phyloP scores from a whole-genome alignment of 2,888 invertebrate genomes.

The Sinelater perroti region DNA sequence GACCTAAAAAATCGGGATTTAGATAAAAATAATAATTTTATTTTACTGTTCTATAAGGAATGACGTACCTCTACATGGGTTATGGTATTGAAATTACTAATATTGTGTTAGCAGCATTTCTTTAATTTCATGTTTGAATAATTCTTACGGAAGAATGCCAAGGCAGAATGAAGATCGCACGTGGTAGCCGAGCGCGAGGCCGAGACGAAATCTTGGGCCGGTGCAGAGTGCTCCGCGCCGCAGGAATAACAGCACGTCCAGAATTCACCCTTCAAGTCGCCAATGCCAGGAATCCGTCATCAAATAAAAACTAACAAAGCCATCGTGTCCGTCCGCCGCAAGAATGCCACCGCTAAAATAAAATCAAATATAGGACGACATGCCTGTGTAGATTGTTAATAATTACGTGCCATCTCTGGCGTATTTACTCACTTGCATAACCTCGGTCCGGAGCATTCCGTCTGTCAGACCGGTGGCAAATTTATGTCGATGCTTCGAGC shows the following conservation, averaged over 20 bases:
- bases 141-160: no score
- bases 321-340: constrained; percentile 29
- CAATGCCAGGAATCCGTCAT: constrained; percentile 35
- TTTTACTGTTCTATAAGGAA: no score
- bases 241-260: constrained; percentile 20
- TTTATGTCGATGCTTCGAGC: constrained; percentile 46
- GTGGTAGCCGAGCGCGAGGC: no score
- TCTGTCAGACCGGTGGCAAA: constrained; percentile 50
- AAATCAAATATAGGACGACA: constrained; percentile 37
- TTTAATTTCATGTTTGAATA: no score
- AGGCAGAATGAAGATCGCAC: no score
- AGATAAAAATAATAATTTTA: no score
- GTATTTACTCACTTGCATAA: constrained; percentile 45
- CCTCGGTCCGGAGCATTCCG: constrained; percentile 47
- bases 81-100: no score
- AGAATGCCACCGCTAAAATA: constrained; percentile 37
- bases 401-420: constrained; percentile 47
- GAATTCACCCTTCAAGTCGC: constrained; percentile 23
- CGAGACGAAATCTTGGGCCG: no score
- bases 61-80: no score
- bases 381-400: constrained; percentile 43
- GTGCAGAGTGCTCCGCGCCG: no score
- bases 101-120: no score
- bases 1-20: no score
- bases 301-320: constrained; percentile 37